phyloP scores from a whole-genome alignment of 2,113 vertebrate genomes.

The Pogonocichla stellata region DNA sequence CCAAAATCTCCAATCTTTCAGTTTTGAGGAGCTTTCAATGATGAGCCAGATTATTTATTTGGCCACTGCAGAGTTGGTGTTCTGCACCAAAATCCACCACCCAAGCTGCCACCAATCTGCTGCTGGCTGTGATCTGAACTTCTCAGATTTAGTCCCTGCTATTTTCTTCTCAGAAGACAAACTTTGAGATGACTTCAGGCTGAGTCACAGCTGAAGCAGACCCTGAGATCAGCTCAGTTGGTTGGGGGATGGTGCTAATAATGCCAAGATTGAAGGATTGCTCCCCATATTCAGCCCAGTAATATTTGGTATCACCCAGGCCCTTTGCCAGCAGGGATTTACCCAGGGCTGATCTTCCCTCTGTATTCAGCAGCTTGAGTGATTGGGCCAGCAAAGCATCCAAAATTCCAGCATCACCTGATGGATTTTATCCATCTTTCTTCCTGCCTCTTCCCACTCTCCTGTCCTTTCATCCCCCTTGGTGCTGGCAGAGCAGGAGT shows the following conservation, averaged over 20 bases:
- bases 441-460: background rate
- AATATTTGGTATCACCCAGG: background rate
- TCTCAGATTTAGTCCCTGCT: background rate
- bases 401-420: background rate
- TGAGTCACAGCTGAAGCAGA: background rate
- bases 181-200: background rate
- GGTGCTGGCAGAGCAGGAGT: background rate
- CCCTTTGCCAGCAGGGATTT: background rate
- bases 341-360: background rate
- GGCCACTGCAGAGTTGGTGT: background rate
- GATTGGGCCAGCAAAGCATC: fast-evolving
- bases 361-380: background rate
- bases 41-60: background rate
- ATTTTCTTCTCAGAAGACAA: background rate
- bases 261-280: background rate
- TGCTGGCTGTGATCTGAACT: background rate
- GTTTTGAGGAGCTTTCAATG: background rate
- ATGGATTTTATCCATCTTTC: background rate
- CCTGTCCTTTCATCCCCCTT: background rate
- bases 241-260: background rate
- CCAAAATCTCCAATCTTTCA: background rate
- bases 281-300: background rate
- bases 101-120: background rate
- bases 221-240: background rate
- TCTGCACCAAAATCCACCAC: background rate